Evolutionary conservation across 2,888 invertebrate genomes (phyloP).

Genomic region (Thera britannica): DNA sequence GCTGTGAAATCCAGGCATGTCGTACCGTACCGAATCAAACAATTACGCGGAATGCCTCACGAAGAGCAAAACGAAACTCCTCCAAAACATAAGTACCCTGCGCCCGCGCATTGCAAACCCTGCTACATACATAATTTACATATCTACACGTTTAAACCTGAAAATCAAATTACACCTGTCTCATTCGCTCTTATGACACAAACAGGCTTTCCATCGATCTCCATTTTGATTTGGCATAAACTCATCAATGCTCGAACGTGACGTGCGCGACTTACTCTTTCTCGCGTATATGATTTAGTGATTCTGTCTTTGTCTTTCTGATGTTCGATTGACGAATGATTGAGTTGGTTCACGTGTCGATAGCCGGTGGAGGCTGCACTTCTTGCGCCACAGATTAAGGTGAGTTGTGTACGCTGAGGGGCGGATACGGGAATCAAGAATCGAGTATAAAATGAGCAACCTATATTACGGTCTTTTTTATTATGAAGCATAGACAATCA

Average conservation of each 20-base stretch:
- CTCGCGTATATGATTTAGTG: conserved; percentile 52
- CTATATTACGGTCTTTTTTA: background rate
- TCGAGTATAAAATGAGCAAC: background rate
- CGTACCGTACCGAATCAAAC: conserved; percentile 68
- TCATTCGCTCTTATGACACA: conserved; percentile 58
- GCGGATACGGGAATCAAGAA: conserved; percentile 47
- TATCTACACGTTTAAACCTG: conserved; percentile 55
- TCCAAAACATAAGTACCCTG: conserved; percentile 60
- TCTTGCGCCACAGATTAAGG: conserved; percentile 43
- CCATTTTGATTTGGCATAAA: conserved; percentile 68
- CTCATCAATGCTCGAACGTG: conserved; percentile 60
- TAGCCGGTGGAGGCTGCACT: conserved; percentile 66
- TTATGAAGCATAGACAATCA: too few relatives aligned
- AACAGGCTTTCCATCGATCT: conserved; percentile 51
- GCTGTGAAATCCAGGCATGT: conserved; percentile 49
- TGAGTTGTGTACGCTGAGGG: conserved; percentile 44
- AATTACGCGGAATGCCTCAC: conserved; percentile 66
- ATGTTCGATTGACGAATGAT: conserved; percentile 77
- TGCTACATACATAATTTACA: conserved; percentile 57
- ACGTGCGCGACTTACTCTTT: conserved; percentile 61
- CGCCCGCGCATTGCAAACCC: conserved; percentile 27
- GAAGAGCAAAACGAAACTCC: conserved; percentile 65
- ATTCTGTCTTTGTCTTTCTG: conserved; percentile 68
- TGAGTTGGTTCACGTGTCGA: conserved; percentile 69
- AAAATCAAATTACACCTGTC: conserved; percentile 60